Evolutionary conservation across 2,888 invertebrate genomes (phyloP), one percentile per base, ranked within the genome.

Genomic region (Trissonchulus sp.): DNA sequence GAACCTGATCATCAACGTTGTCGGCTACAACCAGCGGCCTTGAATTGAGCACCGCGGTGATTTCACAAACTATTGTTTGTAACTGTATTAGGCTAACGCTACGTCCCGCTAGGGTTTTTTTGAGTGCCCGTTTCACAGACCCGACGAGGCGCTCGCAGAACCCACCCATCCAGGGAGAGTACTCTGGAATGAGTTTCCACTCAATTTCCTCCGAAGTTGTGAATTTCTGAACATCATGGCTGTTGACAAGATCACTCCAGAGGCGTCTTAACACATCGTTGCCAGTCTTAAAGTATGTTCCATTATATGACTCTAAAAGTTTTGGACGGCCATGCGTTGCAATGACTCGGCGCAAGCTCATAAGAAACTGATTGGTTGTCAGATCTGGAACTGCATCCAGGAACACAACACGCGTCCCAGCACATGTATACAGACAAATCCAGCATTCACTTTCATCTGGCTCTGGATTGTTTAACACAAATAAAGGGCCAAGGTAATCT

Each of bases 341-440:
- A 18, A 65, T 34, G 34, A 85, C 85, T 65, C 84, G 75, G 48
- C 82, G 73, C 3, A 85, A 76, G 3, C 80, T 79, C 63, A 78
- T 77, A 2, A 85, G 33, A 76, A 85, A 85, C 30, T 78, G 76
- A 1, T 78, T 74, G 0, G 84, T 81, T 1, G 80, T 80, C 28
- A 85, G 76, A 2, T 81, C 79, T 0, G 76, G 76, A 0, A 83
- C 79, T 2, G 84, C 36, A 77, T 86, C 85, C 23, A 87, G 77
- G 77, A 85, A 84, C 2, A 85, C 78, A 0, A 81, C 80, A 18
- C 84, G 77, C 60, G 83, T 85, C 0, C 84, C 79, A 0, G 85
- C 83, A 80, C 85, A 86, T 0, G 85, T 85, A 74, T 81, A 83
- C 2, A 86, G 48, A 18, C 79, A 78, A n/a, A 85, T 79, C 81